These are phyloP conservation scores for Macroteleia sp. DNA, from an alignment of 2,888 invertebrate genomes.

Conservation along the genomic window DNA sequence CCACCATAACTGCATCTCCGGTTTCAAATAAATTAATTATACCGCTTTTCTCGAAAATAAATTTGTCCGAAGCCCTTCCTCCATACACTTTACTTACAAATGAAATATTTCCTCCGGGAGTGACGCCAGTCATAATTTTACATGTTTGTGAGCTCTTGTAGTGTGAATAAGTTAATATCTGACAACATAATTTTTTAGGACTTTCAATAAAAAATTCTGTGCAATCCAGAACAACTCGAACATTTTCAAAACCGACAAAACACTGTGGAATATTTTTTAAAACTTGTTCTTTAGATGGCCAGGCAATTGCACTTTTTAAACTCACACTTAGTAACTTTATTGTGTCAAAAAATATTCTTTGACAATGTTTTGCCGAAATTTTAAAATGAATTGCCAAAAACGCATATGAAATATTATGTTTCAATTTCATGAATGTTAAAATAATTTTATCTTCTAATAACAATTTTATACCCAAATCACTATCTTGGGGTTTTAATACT, in stretches of 20 bases:
- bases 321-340: constrained; percentile 4
- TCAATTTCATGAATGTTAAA: not conserved
- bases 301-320: constrained; percentile 4
- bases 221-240: constrained; percentile 53
- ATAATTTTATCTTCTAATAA: not conserved
- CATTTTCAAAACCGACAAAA: constrained; percentile 65
- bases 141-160: not conserved
- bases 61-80: not conserved
- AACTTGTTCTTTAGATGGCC: constrained; percentile 60
- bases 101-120: not conserved
- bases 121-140: not conserved
- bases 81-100: not conserved
- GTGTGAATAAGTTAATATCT: not conserved
- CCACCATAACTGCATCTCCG: not conserved
- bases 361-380: constrained; percentile 3
- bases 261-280: constrained; percentile 65
- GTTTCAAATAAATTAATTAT: not conserved
- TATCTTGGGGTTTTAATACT: not conserved
- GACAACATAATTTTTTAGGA: not conserved
- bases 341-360: constrained; percentile 13
- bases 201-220: not conserved
- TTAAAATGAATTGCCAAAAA: constrained; percentile 14
- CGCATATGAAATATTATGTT: constrained; percentile 18
- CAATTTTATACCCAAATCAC: not conserved
- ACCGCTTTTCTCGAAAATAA: not conserved